Percentiles rank a stretch among this genome's conserved stretches.
These are phyloP conservation scores for Vultur gryphus DNA, from an alignment of 2,797 vertebrate species.

Conservation along the genomic window DNA sequence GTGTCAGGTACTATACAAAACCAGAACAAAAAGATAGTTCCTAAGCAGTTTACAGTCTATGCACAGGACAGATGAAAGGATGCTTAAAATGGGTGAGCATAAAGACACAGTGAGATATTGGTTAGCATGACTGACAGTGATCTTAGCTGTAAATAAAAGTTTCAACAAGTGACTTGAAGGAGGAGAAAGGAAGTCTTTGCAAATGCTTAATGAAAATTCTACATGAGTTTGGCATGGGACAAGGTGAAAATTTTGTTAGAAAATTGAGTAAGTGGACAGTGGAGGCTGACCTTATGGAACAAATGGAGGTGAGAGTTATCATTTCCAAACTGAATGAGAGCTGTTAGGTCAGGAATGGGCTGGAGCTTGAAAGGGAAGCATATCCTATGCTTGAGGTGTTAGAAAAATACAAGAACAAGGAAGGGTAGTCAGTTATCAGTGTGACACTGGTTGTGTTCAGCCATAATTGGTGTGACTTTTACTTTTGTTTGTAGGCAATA, in stretches of 20 bases:
- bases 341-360: not conserved
- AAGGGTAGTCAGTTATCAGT: not conserved
- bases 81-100: not conserved
- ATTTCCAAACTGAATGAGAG: not conserved
- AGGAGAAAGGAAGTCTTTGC: not conserved
- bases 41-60: not conserved
- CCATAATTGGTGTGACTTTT: not conserved
- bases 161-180: not conserved
- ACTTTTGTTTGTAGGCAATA: not conserved
- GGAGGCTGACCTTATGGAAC: not conserved
- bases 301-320: not conserved
- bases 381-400: not conserved
- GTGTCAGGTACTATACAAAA: not conserved
- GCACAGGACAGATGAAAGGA: not conserved
- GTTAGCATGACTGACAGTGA: not conserved
- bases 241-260: not conserved
- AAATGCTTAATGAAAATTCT: not conserved
- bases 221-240: not conserved
- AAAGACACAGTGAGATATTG: not conserved
- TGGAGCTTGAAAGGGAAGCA: not conserved
- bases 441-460: not conserved
- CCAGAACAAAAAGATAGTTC: not conserved
- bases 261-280: not conserved
- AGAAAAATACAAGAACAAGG: not conserved
- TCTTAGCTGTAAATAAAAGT: not conserved